Base-by-base conservation (phyloP, 2,888 invertebrate genomes). In the Arctia plantaginis region DNA sequence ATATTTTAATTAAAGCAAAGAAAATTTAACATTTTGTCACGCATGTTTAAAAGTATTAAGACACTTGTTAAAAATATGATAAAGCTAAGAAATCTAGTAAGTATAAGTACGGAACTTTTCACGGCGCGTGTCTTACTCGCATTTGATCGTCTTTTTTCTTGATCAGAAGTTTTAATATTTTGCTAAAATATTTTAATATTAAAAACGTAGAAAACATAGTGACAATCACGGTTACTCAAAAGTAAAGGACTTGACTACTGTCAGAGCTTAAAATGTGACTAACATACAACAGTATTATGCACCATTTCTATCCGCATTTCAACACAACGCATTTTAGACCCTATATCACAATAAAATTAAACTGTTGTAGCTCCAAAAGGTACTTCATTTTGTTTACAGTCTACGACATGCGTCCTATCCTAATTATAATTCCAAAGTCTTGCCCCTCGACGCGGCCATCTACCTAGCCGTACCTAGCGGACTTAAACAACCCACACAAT, bases 401-500 rank as follows among this genome's bases (percentile, higher is more conserved):
- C 73, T 73, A 66, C 74, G 72, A 76, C 77, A 79, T 65, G 77
- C 83, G 77, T 79, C 73, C 75, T 78, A 77, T 83, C 83, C 84
- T 84, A 83, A 84, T 84, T 84, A 84, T 85, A 84, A 83, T 85
- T 81, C 79, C 76, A 66, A 79, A 84, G 79, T 83, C 81, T 85
- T 83, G 84, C 77, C 77, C 76, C 84, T 74, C 75, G 75, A 79
- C 81, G 77, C 78, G 72, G 78, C 77, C 73, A 79, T 79, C 78
- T 69, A 62, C 70, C 70, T 79, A 79, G 81, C 82, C 84, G 80
- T 83, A 80, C 78, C 65, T 73, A 75, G 74, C 73, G 35, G 30
- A 15, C 0, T 13, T 30, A 4, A 2, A 2, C 35, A 30, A 70
- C 66, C 13, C 15, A 23, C 8, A 39, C 30, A 68, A 71, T 12